Evolutionary conservation across 1,140 invertebrate genomes (phyloP).

Genomic region (Xylocopa sonorina): DNA sequence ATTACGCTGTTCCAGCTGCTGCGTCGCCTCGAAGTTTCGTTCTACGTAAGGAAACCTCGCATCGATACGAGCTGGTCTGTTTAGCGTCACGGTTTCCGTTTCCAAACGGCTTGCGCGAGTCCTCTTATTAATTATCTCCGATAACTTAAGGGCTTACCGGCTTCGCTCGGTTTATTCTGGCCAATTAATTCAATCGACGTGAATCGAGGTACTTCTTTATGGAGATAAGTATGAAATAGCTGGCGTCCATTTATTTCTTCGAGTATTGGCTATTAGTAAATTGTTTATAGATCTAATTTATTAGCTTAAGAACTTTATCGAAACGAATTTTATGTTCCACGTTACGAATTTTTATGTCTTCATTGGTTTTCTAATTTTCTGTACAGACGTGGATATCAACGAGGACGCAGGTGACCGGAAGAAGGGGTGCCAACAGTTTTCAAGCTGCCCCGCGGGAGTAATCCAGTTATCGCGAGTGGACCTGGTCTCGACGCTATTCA

Average conservation of each 20-base stretch:
- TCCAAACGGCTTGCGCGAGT: neutral
- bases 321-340: too few species aligned
- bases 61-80: neutral
- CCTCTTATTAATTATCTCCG: slow-evolving; percentile 13
- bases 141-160: neutral
- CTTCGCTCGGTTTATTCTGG: neutral
- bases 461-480: slow-evolving; percentile 57
- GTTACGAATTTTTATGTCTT: too few species aligned
- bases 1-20: slow-evolving; percentile 27
- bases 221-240: neutral
- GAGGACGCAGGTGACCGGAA: neutral
- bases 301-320: too few species aligned
- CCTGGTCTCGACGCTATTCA: slow-evolving; percentile 37
- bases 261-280: too few species aligned
- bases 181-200: neutral
- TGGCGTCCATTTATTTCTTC: too few species aligned
- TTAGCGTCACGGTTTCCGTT: neutral
- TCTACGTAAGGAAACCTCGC: neutral
- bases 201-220: neutral
- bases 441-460: slow-evolving; percentile 42
- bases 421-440: slow-evolving; percentile 20
- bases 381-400: too few species aligned
- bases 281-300: too few species aligned
- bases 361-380: too few species aligned
- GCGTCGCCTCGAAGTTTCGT: slow-evolving; percentile 7